These are phyloP conservation scores for Drosophila rellima DNA, from an alignment of 2,888 invertebrate genomes.

Conservation along the genomic window DNA sequence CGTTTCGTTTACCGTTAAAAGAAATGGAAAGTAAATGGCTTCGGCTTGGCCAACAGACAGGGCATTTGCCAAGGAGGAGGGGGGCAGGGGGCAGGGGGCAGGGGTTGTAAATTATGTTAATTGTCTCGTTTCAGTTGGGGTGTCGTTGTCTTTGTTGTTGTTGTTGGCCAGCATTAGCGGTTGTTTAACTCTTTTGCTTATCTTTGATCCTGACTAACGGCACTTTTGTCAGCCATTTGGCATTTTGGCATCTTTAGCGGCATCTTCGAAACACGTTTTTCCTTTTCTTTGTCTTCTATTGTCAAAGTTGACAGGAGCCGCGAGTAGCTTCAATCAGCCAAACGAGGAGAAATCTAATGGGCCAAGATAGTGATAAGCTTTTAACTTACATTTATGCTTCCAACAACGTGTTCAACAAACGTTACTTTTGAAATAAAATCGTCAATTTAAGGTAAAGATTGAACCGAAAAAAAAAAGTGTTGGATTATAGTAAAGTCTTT, in stretches of 20 bases:
- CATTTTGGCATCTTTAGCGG: slow-evolving; percentile 39
- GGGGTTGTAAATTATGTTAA: slow-evolving; percentile 73
- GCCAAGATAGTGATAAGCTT: slow-evolving; percentile 15
- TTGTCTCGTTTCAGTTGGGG: slow-evolving; percentile 63
- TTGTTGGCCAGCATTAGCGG: slow-evolving; percentile 42
- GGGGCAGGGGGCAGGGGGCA: slow-evolving; percentile 15
- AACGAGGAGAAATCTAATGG: slow-evolving; percentile 51
- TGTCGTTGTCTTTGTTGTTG: slow-evolving; percentile 16
- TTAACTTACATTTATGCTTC: background rate
- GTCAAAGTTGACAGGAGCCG: slow-evolving; percentile 41
- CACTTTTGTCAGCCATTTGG: slow-evolving; percentile 46
- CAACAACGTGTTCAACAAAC: background rate
- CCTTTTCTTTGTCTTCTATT: slow-evolving; percentile 9
- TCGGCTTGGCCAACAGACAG: slow-evolving; percentile 17
- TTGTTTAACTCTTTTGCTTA: slow-evolving; percentile 46
- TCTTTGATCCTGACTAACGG: slow-evolving; percentile 72
- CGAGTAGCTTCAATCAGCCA: slow-evolving; percentile 39
- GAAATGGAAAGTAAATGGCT: slow-evolving; percentile 76
- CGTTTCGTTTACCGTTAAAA: slow-evolving; percentile 72
- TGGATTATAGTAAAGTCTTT: too few relatives aligned
- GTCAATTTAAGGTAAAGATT: too few relatives aligned
- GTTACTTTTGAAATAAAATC: too few relatives aligned
- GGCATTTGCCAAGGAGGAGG: slow-evolving; percentile 3
- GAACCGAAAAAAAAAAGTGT: too few relatives aligned
- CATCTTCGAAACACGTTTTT: slow-evolving; percentile 23